A percentile compares a stretch with the other conserved stretches of the same genome.
phyloP scores from a whole-genome alignment of 2,888 invertebrate genomes.

The Cephus rjabovi region DNA sequence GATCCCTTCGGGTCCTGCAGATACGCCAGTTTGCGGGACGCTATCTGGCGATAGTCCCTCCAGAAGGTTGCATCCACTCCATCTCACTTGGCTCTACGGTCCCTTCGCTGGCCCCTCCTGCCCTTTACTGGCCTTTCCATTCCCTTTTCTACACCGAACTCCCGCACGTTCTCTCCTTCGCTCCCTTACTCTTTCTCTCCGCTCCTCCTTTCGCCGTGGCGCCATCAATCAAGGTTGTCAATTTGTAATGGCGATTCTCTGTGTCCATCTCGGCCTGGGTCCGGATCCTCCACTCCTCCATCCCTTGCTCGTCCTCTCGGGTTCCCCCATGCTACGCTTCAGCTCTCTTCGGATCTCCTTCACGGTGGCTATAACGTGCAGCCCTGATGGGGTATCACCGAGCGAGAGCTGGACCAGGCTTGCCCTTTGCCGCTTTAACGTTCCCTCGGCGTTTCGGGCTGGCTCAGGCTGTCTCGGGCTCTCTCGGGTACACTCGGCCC shows the following conservation, averaged over 20 bases:
- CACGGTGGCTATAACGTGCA: constrained; percentile 15
- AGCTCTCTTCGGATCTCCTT: background rate
- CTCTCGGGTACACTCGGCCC: constrained; percentile 11
- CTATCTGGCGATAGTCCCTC: constrained; percentile 49
- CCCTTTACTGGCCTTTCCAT: constrained; percentile 28
- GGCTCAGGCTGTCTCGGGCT: constrained; percentile 5
- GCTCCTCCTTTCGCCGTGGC: constrained; percentile 39
- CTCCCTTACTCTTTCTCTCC: constrained; percentile 28
- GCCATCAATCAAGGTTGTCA: constrained; percentile 71
- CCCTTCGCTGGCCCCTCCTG: constrained; percentile 29
- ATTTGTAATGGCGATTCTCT: constrained; percentile 69
- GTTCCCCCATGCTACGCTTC: background rate
- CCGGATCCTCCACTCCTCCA: constrained; percentile 41
- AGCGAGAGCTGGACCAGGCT: constrained; percentile 30
- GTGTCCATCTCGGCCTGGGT: constrained; percentile 62
- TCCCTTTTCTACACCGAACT: constrained; percentile 38
- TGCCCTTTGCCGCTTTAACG: background rate
- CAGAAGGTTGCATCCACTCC: constrained; percentile 42
- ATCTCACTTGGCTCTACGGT: constrained; percentile 42
- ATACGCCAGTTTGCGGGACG: constrained; percentile 44
- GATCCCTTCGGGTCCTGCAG: constrained; percentile 32
- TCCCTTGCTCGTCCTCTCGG: constrained; percentile 1
- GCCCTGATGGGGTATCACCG: constrained; percentile 45
- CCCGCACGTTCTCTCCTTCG: constrained; percentile 23
- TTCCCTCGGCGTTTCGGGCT: background rate